phyloP scores from a whole-genome alignment of 1,140 invertebrate genomes.

The Cardiocondyla obscurior region DNA sequence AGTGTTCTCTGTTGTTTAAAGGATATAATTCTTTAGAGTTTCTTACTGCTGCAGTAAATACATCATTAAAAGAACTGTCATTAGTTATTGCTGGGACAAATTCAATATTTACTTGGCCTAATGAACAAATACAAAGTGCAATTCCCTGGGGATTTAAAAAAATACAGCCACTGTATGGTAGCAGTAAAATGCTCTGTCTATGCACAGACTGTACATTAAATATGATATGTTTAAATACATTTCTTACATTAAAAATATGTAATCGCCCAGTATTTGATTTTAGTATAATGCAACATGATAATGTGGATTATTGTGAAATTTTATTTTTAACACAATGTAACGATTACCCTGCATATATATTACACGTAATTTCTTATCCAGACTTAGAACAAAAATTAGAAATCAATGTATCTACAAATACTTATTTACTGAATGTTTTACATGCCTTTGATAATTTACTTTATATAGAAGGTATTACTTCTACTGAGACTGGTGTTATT shows the following conservation, averaged over 20 bases:
- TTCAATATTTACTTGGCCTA: constrained; percentile 69
- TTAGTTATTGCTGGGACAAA: constrained; percentile 69
- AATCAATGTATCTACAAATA: constrained; percentile 72
- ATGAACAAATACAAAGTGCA: constrained; percentile 41
- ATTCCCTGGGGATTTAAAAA: constrained; percentile 68
- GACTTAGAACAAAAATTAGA: constrained; percentile 77
- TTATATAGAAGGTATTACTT: constrained; percentile 77
- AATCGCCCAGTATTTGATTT: constrained; percentile 71
- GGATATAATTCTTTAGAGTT: constrained; percentile 57
- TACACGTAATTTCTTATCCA: constrained; percentile 76
- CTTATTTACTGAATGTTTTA: constrained; percentile 74
- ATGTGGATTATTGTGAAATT: constrained; percentile 65
- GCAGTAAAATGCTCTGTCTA: constrained; percentile 72
- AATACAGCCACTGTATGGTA: constrained; percentile 67
- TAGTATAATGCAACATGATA: constrained; percentile 67
- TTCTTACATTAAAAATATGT: constrained; percentile 70
- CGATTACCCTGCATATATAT: constrained; percentile 25
- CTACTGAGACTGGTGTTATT: constrained; percentile 47
- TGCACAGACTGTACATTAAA: constrained; percentile 65
- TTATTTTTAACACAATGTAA: constrained; percentile 67
- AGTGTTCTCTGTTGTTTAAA: constrained; percentile 51
- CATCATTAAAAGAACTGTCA: constrained; percentile 33
- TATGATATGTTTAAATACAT: constrained; percentile 73
- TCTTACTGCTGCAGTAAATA: constrained; percentile 40
- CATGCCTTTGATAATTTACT: constrained; percentile 72